Base-by-base conservation (phyloP, 2,113 vertebrate genomes). In the Arvicanthis niloticus region DNA sequence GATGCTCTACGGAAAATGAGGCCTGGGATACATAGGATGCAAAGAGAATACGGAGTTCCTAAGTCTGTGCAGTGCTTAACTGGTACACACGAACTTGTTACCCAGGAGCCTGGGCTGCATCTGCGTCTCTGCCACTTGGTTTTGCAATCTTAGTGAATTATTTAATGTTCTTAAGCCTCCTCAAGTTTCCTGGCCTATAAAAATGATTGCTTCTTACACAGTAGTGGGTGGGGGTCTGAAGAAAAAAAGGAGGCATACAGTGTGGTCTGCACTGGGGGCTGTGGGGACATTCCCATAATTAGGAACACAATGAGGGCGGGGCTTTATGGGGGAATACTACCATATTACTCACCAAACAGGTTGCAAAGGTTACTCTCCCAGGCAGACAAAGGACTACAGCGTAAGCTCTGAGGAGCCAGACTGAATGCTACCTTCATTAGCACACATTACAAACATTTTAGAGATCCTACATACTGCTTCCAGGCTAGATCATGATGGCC, bases 181-280 rank as follows among this genome's bases (percentile, higher is more conserved):
- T 89, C 60, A 93, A 73, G 22, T 88, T 87, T 82, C 60, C 84
- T 77, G 17, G 3, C n/a, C 68, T 88, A 7, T 91, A 87, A 78
- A 78, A 82, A 91, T 72, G 56, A 85, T 40, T 42, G 75, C 77
- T 86, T 51, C 84, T 70, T 65, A 84, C 1, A 51, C 67, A 72
- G 19, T n/a, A 45, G 45, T 45, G 45, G 68, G 58, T 56, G 7
- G 93, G 16, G 56, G 67, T 40, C 53, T 34, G 29, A 42, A 68
- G 29, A 1, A 34, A 34, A 62, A 40, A 84, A 62, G 26, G 67
- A 84, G 70, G 45, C 34, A 24, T 21, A 75, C 3, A 13, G 19
- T 56, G 19, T n/a, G 22, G 26, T 73, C 67, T 82, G 92, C 37
- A 19, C 9, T 16, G 75, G 42, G 26, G 58, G 21, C 7, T 56